These are phyloP conservation scores for Struthidea cinerea DNA, from an alignment of 2,113 vertebrate genomes.

Conservation along the genomic window DNA sequence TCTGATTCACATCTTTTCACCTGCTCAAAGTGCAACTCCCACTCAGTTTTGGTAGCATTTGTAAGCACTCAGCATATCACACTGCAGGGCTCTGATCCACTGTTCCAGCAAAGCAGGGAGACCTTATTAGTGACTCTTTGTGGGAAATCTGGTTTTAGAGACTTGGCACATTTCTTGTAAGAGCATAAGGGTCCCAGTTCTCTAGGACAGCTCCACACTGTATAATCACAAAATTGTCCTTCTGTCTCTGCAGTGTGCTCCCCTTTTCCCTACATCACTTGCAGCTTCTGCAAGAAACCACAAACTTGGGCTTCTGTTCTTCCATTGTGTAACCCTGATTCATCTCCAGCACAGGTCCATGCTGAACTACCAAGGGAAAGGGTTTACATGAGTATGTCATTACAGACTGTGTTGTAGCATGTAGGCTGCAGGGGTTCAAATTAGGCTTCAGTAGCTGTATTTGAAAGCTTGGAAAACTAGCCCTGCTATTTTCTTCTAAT, in stretches of 20 bases:
- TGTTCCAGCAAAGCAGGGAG: not conserved
- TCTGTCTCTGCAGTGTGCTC: not conserved
- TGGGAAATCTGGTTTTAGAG: not conserved
- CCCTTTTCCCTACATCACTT: not conserved
- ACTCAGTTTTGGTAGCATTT: not conserved
- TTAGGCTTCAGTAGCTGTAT: not conserved
- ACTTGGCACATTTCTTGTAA: not conserved
- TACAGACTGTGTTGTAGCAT: not conserved
- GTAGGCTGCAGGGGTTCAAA: not conserved
- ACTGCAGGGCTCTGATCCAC: not conserved
- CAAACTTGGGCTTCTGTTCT: not conserved
- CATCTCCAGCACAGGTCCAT: not conserved
- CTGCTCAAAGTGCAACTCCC: not conserved
- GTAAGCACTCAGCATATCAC: not conserved
- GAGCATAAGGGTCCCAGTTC: not conserved
- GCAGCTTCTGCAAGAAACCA: not conserved
- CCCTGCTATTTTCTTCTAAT: not conserved
- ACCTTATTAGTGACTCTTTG: not conserved
- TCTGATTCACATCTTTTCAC: not conserved
- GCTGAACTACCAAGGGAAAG: not conserved
- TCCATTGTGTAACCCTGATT: not conserved
- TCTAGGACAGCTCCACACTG: not conserved
- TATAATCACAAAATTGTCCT: not conserved
- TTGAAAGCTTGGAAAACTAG: not conserved
- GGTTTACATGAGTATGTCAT: not conserved